Evolutionary conservation across 2,113 vertebrate species (phyloP).

Genomic region (Oostethus manadensis): DNA sequence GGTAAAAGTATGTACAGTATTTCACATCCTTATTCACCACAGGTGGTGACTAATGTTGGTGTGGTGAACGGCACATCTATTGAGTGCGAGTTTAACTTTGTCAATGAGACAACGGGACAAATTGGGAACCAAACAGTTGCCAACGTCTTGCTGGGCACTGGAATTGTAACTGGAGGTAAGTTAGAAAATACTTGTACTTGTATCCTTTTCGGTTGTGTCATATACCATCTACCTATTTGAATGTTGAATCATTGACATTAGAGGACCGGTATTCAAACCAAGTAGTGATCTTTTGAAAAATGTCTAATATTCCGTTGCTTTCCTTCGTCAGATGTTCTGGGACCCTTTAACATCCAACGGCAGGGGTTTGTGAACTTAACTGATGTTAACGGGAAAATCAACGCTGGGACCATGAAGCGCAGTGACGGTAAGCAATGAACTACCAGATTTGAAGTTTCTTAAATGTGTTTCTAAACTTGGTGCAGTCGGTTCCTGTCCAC

Average conservation of each 20-base stretch:
- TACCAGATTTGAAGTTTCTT: not conserved
- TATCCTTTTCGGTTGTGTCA: too few species aligned
- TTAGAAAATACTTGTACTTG: too few species aligned
- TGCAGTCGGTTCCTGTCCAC: not conserved
- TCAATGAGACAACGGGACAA: not conserved
- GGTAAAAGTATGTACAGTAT: too few species aligned
- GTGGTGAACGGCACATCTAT: not conserved
- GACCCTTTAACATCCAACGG: fast-evolving
- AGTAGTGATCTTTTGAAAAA: not conserved
- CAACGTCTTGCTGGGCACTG: not conserved
- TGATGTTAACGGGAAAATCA: not conserved
- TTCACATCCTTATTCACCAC: not conserved
- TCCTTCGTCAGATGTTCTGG: not conserved
- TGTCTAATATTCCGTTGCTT: not conserved
- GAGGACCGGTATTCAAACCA: too few species aligned
- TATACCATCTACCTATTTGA: too few species aligned
- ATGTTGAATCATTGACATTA: too few species aligned
- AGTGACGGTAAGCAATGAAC: not conserved
- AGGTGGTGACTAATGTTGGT: fast-evolving
- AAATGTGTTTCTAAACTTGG: not conserved
- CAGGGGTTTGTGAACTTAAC: fast-evolving
- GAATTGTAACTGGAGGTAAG: not conserved
- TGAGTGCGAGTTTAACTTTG: not conserved
- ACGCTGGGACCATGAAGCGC: not conserved
- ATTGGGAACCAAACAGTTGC: not conserved